Base-by-base conservation (phyloP, 2,797 vertebrate genomes). In the Anas bernieri region DNA sequence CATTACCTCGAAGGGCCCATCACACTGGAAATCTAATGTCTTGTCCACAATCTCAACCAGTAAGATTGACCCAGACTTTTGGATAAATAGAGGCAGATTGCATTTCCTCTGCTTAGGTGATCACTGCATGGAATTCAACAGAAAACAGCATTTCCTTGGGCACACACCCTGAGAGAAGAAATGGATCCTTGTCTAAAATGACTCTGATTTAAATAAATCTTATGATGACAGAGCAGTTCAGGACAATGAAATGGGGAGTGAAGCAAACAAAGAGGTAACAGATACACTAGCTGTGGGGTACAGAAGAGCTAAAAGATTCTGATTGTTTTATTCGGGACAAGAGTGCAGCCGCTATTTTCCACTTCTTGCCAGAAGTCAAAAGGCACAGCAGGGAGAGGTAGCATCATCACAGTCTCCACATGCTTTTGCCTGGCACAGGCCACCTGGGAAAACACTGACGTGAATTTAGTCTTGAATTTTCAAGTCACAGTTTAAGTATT, bases 401-500 rank as follows among this genome's bases (percentile, higher is more conserved):
- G 50, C 25, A 61, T 94, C 75, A 78, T 77, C 81, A 76, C 50
- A 82, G 64, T 68, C 66, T 94, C 69, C 78, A 90, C 86, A 73
- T 73, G 75, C 35, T 78, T 87, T 66, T 69, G 55, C 59, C 94
- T 87, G 83, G 81, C 90, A 94, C n/a, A 89, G 55, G 39, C 18
- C 33, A 75, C 17, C n/a, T 69, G 58, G 41, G 58, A 93, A 76
- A 93, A 61, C 59, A 83, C 22, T n/a, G 50, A 62, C 17, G 61
- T 59, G 35, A 94, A 93, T 80, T 92, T 25, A 90, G n/a, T 83
- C 30, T 85, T 92, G 78, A 85, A 78, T 81, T 85, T 94, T 93
- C 72, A 93, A 94, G 77, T 77, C 48, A 58, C 48, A 50, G 26
- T 84, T 92, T 58, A 92, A 87, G 21, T 35, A 74, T 85, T 92